Conservation (phyloP, 2,797 vertebrate species). For the Peromyscus eremicus region DNA sequence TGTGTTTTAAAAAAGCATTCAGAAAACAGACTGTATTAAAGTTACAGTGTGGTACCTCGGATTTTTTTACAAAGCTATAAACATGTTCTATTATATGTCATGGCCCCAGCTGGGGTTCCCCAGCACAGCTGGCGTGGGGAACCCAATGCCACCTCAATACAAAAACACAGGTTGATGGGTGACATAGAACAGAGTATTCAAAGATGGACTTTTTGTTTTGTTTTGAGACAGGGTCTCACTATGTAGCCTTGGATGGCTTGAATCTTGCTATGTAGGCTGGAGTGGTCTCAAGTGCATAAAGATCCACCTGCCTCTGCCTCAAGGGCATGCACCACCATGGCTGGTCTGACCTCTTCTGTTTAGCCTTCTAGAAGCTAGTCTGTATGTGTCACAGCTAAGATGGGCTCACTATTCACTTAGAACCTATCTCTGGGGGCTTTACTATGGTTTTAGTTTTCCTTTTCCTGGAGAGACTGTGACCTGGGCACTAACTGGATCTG, state of each 20-base stretch:
- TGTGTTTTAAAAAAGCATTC: not conserved
- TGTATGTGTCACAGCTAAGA: not conserved
- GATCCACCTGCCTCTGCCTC: not conserved
- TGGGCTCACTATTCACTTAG: conserved; percentile 21
- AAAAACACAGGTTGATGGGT: not conserved
- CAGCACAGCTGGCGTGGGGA: not conserved
- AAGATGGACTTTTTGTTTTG: not conserved
- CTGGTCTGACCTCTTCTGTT: not conserved
- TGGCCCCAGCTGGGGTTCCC: not conserved
- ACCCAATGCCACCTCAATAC: not conserved
- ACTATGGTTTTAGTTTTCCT: not conserved
- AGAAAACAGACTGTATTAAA: not conserved
- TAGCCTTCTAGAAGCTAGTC: not conserved
- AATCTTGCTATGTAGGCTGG: not conserved
- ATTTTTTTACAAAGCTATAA: conserved; percentile 39
- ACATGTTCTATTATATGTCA: not conserved
- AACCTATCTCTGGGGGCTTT: conserved; percentile 21
- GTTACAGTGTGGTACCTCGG: not conserved
- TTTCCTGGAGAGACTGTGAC: conserved; percentile 74
- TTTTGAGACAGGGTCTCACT: not conserved
- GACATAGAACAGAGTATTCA: not conserved
- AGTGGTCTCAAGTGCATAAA: no score
- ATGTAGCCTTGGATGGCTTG: not conserved
- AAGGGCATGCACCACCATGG: not conserved
- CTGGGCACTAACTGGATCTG: conserved; percentile 66